These are phyloP conservation scores for Leptinotarsa undecemlineata DNA, from an alignment of 1,140 invertebrate species.

Conservation along the genomic window DNA sequence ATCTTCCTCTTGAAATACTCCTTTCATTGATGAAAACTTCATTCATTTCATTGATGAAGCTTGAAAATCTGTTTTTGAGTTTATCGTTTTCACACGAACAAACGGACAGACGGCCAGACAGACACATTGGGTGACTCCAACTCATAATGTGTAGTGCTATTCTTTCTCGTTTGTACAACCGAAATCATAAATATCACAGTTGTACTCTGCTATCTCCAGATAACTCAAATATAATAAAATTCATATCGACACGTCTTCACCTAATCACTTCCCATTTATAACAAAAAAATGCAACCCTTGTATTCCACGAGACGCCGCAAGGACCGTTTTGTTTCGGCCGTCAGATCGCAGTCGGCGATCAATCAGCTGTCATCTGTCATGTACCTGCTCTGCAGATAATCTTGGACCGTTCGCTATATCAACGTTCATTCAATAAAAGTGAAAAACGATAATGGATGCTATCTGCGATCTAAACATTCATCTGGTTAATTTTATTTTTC, in stretches of 20 bases:
- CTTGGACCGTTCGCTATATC: not conserved
- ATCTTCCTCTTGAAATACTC: no score
- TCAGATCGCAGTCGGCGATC: not conserved
- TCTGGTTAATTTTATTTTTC: not conserved
- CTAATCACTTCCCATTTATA: not conserved
- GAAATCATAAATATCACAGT: no score
- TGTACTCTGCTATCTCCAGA: no score
- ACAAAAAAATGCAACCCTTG: not conserved
- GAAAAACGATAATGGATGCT: conserved; percentile 8
- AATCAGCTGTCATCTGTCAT: conserved; percentile 7
- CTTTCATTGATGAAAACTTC: no score
- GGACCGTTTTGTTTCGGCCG: not conserved
- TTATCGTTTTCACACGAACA: no score
- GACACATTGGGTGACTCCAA: no score
- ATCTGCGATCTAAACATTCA: not conserved
- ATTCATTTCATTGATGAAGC: no score
- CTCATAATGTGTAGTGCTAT: no score
- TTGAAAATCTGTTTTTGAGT: no score
- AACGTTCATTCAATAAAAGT: conserved; percentile 3
- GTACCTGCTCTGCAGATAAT: not conserved
- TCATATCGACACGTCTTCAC: not conserved
- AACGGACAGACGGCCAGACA: no score
- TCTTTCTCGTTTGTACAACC: no score
- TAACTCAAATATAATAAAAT: no score
- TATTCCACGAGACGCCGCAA: not conserved